Evolutionary conservation across 1,140 invertebrate genomes (phyloP).

Genomic region (Heterodera carotae): DNA sequence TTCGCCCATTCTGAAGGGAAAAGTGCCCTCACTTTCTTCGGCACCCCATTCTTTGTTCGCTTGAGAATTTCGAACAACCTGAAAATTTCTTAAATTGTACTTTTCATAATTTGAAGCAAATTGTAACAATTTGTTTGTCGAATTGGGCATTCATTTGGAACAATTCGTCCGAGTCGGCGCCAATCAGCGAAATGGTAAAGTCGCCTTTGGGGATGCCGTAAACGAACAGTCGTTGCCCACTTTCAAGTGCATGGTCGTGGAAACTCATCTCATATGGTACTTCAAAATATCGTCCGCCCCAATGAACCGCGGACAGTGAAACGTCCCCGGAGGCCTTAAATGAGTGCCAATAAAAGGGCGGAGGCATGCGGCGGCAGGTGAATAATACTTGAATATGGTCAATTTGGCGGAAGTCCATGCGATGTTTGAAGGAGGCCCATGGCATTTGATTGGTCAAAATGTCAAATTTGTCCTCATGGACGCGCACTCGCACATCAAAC

Average conservation of each 20-base stretch:
- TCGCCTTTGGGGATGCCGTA: constrained; percentile 62
- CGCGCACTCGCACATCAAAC: constrained; percentile 50
- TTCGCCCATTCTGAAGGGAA: constrained; percentile 54
- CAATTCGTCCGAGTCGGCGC: constrained; percentile 47
- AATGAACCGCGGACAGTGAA: constrained; percentile 49
- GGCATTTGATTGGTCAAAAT: constrained; percentile 44
- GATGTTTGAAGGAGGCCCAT: constrained; percentile 46
- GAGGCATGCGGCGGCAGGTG: too few species aligned
- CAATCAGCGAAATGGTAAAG: constrained; percentile 56
- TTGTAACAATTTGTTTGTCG: constrained; percentile 42
- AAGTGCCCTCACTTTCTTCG: constrained; percentile 56
- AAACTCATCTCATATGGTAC: constrained; percentile 12
- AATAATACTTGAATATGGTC: constrained; percentile 40
- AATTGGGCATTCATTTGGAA: constrained; percentile 63
- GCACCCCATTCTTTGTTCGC: constrained; percentile 51
- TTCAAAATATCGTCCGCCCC: constrained; percentile 49
- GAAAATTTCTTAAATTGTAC: neutral
- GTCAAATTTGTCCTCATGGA: constrained; percentile 52
- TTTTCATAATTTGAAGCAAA: neutral
- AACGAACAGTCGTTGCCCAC: constrained; percentile 52
- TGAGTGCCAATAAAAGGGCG: constrained; percentile 7
- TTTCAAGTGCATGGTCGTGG: constrained; percentile 4
- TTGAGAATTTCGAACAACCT: constrained; percentile 57
- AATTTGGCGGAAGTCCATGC: constrained; percentile 34
- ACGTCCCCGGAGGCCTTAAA: constrained; percentile 54